Conservation (phyloP, 2,113 vertebrate species). For the Tetrax tetrax region DNA sequence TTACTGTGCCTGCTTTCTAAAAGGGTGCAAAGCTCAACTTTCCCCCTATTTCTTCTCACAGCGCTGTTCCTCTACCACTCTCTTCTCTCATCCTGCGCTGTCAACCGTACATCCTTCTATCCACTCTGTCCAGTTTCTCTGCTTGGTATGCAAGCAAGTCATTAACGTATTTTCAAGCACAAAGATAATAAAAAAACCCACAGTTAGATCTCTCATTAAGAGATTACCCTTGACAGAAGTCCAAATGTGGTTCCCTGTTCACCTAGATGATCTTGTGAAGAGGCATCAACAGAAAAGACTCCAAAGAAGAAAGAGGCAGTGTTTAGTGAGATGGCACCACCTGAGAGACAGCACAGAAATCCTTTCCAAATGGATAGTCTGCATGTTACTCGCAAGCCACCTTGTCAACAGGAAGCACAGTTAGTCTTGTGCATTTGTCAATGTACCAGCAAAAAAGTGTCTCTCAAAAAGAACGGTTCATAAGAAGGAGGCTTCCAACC, state of each 20-base stretch:
- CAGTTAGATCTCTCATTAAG: not conserved
- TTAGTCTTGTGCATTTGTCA: not conserved
- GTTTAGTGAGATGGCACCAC: not conserved
- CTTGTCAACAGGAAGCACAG: not conserved
- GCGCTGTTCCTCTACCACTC: not conserved
- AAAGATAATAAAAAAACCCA: not conserved
- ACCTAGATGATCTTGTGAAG: not conserved
- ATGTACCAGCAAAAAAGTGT: not conserved
- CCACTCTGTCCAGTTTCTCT: not conserved
- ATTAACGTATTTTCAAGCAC: not conserved
- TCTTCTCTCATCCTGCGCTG: not conserved
- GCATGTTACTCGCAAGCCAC: not conserved
- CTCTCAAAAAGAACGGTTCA: not conserved
- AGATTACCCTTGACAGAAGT: not conserved
- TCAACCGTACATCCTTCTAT: not conserved
- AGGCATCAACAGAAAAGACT: not conserved
- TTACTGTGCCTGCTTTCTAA: not conserved
- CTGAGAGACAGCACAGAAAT: not conserved
- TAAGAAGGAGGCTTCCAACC: not conserved
- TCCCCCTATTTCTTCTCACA: not conserved
- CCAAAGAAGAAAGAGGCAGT: not conserved
- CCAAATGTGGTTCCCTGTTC: not conserved
- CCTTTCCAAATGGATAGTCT: not conserved
- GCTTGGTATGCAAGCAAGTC: not conserved
- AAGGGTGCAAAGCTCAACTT: not conserved